phyloP scores from a whole-genome alignment of 2,888 invertebrate genomes.

The Escarpia spicata region DNA sequence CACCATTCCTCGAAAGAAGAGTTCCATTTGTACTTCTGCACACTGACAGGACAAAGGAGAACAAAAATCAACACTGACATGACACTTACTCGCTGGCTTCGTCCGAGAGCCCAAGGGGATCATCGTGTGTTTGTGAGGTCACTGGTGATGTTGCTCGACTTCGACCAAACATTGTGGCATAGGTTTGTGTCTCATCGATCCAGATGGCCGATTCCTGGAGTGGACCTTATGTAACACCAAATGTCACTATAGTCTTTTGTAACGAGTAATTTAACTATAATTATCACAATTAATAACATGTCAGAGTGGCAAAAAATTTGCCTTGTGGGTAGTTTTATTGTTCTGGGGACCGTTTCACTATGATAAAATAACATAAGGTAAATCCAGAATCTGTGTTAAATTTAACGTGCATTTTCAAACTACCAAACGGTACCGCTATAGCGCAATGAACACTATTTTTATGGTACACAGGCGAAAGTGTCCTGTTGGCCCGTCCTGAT shows the following conservation, averaged over 20 bases:
- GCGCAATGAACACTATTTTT: too few species aligned
- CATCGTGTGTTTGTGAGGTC: conserved; percentile 69
- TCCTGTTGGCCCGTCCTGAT: too few species aligned
- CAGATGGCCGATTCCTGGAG: conserved; percentile 98
- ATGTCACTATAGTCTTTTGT: neutral
- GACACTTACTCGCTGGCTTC: conserved; percentile 82
- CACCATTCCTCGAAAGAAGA: too few species aligned
- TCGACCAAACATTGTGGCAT: conserved; percentile 83
- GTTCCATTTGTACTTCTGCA: too few species aligned
- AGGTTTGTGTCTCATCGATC: conserved; percentile 93
- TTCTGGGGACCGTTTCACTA: neutral
- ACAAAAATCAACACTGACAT: neutral
- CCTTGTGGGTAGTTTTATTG: neutral
- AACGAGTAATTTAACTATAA: neutral
- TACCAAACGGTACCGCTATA: too few species aligned
- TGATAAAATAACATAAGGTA: neutral
- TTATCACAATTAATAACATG: neutral
- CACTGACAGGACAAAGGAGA: neutral
- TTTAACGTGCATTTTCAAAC: neutral
- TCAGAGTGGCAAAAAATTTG: neutral
- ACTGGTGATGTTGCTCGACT: conserved; percentile 78
- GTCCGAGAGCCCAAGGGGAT: conserved; percentile 91
- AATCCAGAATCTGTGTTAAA: neutral
- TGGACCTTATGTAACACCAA: conserved; percentile 68
- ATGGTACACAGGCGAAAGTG: too few species aligned